A percentile compares a stretch with the other conserved stretches of the same genome.
These are phyloP conservation scores for Cheilosia vulpina DNA, from an alignment of 2,888 invertebrate species.

Conservation along the genomic window DNA sequence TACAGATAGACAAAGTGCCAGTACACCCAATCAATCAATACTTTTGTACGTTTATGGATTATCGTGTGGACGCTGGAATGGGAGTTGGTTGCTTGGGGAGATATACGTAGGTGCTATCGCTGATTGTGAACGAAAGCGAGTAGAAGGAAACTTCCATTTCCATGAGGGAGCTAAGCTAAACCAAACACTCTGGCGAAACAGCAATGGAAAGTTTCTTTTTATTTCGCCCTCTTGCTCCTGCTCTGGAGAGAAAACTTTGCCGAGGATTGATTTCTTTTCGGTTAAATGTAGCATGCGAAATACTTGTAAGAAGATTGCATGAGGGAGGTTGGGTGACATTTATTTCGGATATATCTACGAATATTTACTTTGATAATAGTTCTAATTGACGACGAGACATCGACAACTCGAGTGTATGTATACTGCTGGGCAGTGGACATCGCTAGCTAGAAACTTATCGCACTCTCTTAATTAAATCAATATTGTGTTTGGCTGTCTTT, in stretches of 20 bases:
- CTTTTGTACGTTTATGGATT: conserved; percentile 39
- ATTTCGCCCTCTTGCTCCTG: not conserved
- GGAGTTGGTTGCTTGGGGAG: conserved; percentile 6
- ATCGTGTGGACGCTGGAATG: conserved; percentile 12
- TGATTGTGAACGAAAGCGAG: conserved; percentile 38
- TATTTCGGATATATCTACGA: conserved; percentile 35
- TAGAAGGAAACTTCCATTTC: conserved; percentile 20
- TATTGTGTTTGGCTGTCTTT: conserved; percentile 28
- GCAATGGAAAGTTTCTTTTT: conserved; percentile 23
- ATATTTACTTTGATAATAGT: conserved; percentile 60
- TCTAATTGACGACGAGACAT: conserved; percentile 46
- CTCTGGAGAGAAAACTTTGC: conserved; percentile 33
- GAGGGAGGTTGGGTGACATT: conserved; percentile 39
- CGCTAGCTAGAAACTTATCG: conserved; percentile 12
- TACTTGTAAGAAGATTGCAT: conserved; percentile 37
- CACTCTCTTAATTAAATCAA: conserved; percentile 31
- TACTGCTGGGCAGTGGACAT: not conserved
- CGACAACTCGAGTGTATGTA: conserved; percentile 10
- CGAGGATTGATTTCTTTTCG: conserved; percentile 53
- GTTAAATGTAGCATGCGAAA: conserved; percentile 24
- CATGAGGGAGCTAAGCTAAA: conserved; percentile 35
- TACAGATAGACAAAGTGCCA: conserved; percentile 46
- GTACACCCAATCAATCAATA: conserved; percentile 57
- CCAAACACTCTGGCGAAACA: conserved; percentile 44
- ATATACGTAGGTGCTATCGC: conserved; percentile 36